Evolutionary conservation across 2,888 invertebrate species (phyloP).

Genomic region (Eupithecia exiguata): DNA sequence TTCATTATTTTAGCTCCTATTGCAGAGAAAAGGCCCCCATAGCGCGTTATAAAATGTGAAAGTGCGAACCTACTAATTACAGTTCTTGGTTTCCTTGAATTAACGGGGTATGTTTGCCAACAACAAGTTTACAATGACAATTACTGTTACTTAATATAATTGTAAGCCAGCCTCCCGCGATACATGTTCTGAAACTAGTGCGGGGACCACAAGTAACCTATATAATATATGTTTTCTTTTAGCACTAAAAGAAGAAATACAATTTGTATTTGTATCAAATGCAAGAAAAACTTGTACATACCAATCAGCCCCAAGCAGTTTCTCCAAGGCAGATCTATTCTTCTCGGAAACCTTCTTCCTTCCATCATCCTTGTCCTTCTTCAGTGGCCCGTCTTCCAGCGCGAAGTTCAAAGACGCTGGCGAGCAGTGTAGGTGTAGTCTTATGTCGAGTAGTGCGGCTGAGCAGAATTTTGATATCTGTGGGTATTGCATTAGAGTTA

Average conservation of each 20-base stretch:
- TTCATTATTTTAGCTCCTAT: neutral
- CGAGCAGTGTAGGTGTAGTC: conserved; percentile 72
- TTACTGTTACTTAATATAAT: no score
- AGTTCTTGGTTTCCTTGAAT: neutral
- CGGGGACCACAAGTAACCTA: no score
- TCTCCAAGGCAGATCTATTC: conserved; percentile 66
- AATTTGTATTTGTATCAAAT: neutral
- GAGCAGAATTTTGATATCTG: conserved; percentile 72
- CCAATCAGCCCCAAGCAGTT: conserved; percentile 65
- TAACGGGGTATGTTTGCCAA: neutral
- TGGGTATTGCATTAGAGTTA: conserved; percentile 12
- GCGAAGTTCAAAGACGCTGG: conserved; percentile 70
- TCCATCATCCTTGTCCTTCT: conserved; percentile 43
- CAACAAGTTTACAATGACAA: neutral
- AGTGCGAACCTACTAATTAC: neutral
- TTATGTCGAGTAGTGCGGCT: conserved; percentile 69
- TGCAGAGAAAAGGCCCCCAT: neutral
- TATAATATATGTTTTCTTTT: no score
- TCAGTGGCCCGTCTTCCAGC: conserved; percentile 49
- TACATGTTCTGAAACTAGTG: no score
- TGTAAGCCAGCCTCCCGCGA: no score
- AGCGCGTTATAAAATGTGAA: neutral
- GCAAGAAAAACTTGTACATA: conserved; percentile 43
- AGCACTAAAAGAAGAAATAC: no score
- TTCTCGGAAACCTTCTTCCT: conserved; percentile 62